These are phyloP conservation scores for Pagetopsis macropterus DNA, from an alignment of 2,797 vertebrate genomes.

Conservation along the genomic window DNA sequence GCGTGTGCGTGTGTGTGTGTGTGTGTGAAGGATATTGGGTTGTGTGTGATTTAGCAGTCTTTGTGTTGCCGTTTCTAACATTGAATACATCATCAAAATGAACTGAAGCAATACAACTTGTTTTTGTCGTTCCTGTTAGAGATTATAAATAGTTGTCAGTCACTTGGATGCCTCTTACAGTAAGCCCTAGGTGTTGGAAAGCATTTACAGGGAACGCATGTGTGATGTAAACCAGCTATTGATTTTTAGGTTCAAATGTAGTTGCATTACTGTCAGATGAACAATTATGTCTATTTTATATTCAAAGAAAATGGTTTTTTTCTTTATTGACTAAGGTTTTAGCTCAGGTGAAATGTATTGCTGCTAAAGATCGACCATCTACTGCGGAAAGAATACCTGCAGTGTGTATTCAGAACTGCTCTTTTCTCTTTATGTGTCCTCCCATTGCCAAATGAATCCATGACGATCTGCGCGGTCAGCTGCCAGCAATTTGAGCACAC, in stretches of 20 bases:
- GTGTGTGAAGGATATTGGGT: not conserved
- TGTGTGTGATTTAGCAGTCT: not conserved
- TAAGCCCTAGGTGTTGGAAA: not conserved
- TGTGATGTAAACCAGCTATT: not conserved
- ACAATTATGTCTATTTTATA: not conserved
- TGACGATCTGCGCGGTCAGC: no score
- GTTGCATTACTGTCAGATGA: conserved; percentile 4
- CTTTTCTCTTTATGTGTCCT: not conserved
- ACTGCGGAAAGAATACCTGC: not conserved
- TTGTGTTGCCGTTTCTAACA: not conserved
- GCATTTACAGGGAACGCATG: not conserved
- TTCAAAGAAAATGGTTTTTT: not conserved
- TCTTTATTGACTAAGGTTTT: not conserved
- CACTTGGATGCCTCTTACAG: not conserved
- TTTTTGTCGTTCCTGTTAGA: not conserved
- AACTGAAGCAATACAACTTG: not conserved
- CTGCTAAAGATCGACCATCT: not conserved
- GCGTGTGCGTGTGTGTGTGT: not conserved
- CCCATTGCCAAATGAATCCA: no score
- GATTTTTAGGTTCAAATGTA: not conserved
- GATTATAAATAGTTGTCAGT: not conserved
- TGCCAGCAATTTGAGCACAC: no score
- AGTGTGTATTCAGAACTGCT: conserved; percentile 2
- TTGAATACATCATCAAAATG: not conserved
- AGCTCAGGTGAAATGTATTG: not conserved